Evolutionary conservation across 1,140 invertebrate species (phyloP).

Genomic region (Grapholita molesta): DNA sequence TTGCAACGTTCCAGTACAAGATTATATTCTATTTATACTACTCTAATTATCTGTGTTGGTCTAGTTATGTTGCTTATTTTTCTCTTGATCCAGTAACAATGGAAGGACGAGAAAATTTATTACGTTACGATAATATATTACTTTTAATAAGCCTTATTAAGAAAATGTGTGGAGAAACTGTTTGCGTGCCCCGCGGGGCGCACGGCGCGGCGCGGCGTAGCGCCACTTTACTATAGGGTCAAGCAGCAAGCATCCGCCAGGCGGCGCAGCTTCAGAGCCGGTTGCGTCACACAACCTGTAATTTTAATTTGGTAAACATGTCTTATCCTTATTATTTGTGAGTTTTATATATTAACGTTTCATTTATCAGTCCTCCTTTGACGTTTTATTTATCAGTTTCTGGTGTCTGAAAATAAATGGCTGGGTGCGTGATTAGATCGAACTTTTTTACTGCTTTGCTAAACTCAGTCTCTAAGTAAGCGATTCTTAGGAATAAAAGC

Average conservation of each 20-base stretch:
- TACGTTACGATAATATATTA: background rate
- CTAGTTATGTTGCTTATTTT: background rate
- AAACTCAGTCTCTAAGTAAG: background rate
- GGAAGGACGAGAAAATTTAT: background rate
- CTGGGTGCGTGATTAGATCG: background rate
- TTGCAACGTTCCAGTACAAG: background rate
- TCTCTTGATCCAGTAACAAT: background rate
- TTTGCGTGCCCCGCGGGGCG: background rate
- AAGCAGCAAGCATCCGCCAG: too few relatives aligned
- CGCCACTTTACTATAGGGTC: background rate
- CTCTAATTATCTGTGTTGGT: background rate
- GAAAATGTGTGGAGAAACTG: background rate
- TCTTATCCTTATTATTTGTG: too few relatives aligned
- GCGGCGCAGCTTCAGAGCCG: too few relatives aligned
- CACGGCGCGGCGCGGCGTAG: background rate
- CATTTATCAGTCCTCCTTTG: too few relatives aligned
- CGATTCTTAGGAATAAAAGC: background rate
- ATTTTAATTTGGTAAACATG: too few relatives aligned
- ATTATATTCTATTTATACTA: too few relatives aligned
- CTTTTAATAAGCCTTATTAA: background rate
- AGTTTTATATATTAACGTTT: too few relatives aligned
- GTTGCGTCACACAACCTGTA: too few relatives aligned
- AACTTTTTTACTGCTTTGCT: background rate
- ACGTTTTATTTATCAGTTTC: too few relatives aligned
- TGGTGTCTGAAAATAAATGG: too few relatives aligned